Evolutionary conservation across 2,797 vertebrate genomes (phyloP), one percentile per base, ranked within the genome.

Genomic region (Hylomyscus alleni): DNA sequence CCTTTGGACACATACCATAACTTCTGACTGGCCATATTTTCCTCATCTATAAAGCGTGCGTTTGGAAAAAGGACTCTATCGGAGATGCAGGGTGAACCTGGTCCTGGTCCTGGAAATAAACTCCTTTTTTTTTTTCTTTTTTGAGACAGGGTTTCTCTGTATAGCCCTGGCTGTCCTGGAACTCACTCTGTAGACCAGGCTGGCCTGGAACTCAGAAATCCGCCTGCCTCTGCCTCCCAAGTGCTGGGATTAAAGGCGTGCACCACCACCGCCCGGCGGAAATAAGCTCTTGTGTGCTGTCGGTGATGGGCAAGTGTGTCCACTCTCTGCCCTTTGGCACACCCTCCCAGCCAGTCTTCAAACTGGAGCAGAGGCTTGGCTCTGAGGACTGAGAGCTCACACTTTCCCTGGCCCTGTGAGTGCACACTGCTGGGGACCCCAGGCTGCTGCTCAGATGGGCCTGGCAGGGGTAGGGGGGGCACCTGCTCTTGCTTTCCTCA

Each of bases 1-100:
- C 5, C 31, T 80, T 47, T 73, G 58, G 75, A 31, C 69, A 93
- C 34, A 29, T 77, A 85, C 47, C 20, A 1, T 11, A 12, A 22
- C 22, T 88, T 91, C 69, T 67, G 26, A 34, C 60, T 8, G 88
- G 47, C 89, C 73, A 80, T 67, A 8, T 22, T 95, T 85, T 92
- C 81, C 88, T 86, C 26, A 62, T 86, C 78, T 52, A 50, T 73
- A n/a, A 82, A 92, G 19, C 40, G n/a, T 52, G 81, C 67, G 20
- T 11, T 72, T 73, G 52, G 58, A 31, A 54, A 69, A 72, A 86
- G 37, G 73, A n/a, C 87, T 15, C 13, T 0, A 1, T 37, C 24
- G 80, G 60, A 62, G 37, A 69, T 7, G 5, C 17, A 20, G 8
- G 54, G n/a, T 22, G 11, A 8, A 29, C 82, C 50, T 6, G 0